Conservation (phyloP, 2,113 vertebrate genomes). For the Nycticorax nycticorax region DNA sequence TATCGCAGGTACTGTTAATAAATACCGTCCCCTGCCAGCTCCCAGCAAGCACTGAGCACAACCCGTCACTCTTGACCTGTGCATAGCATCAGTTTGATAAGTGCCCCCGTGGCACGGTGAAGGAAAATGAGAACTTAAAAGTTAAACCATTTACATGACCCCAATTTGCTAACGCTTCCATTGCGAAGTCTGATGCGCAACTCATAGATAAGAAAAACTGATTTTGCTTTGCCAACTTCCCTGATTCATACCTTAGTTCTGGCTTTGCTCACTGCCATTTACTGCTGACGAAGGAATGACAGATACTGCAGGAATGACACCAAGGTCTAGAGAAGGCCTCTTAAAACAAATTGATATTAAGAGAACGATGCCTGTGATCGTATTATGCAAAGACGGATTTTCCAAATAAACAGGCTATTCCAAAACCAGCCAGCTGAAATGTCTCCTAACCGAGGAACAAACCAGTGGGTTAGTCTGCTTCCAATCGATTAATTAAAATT, state of each 20-base stretch:
- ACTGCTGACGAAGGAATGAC: conserved; percentile 46
- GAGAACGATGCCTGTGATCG: conserved; percentile 14
- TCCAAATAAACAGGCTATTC: conserved; percentile 55
- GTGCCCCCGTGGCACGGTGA: not conserved
- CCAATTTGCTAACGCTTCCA: not conserved
- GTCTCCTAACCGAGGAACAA: not conserved
- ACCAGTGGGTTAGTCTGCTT: not conserved
- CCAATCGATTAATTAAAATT: not conserved
- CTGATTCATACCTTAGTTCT: conserved; percentile 15
- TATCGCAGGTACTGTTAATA: conserved; percentile 49
- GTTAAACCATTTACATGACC: not conserved
- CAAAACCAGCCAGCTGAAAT: conserved; percentile 37
- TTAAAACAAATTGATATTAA: conserved; percentile 44
- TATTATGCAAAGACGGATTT: conserved; percentile 43
- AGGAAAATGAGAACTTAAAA: conserved; percentile 41
- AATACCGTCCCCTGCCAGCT: conserved; percentile 58
- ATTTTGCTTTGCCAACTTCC: conserved; percentile 11
- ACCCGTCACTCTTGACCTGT: conserved; percentile 27
- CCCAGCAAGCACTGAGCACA: conserved; percentile 12
- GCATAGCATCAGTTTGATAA: conserved; percentile 46
- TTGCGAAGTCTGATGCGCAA: not conserved
- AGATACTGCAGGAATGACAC: conserved; percentile 42
- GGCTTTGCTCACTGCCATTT: conserved; percentile 26
- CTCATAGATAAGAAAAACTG: not conserved
- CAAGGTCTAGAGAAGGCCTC: conserved; percentile 42